These are phyloP conservation scores for Zoroaster sp. DNA, from an alignment of 53 echinoderm and acorn worm species.

Conservation along the genomic window DNA sequence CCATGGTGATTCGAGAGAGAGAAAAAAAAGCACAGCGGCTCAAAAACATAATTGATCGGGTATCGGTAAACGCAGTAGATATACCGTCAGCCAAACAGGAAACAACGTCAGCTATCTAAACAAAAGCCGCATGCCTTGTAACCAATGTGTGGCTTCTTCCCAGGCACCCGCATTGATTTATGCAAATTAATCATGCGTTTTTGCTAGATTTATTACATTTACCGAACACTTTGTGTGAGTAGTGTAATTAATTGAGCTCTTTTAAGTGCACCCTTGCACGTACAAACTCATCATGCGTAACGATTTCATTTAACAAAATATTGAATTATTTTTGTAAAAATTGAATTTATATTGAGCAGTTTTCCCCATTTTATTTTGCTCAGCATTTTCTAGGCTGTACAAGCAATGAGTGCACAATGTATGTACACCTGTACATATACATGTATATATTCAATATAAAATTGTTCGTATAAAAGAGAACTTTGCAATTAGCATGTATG, in stretches of 20 bases:
- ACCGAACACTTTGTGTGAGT: conserved; percentile 11
- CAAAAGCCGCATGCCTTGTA: not conserved
- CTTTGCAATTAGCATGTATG: too few species aligned
- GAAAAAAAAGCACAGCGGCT: conserved; percentile 1
- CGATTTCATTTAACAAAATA: not conserved
- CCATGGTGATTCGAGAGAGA: not conserved
- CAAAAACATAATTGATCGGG: conserved; percentile 48
- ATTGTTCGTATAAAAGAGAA: too few species aligned
- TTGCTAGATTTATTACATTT: conserved; percentile 27
- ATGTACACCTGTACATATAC: too few species aligned
- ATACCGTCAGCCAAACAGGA: conserved; percentile 30
- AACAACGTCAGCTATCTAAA: conserved; percentile 41
- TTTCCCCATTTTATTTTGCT: not conserved
- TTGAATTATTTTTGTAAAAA: not conserved
- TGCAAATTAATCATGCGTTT: conserved; percentile 45
- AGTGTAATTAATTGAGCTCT: not conserved
- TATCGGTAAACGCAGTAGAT: conserved; percentile 31
- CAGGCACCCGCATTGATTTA: conserved; percentile 28
- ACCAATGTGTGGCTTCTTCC: not conserved
- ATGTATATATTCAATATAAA: too few species aligned
- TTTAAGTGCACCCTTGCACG: not conserved
- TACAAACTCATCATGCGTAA: not conserved
- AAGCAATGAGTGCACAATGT: too few species aligned
- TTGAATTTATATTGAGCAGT: not conserved
- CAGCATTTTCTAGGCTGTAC: too few species aligned